Base-by-base conservation (phyloP, 2,888 invertebrate genomes). In the Labia minor region DNA sequence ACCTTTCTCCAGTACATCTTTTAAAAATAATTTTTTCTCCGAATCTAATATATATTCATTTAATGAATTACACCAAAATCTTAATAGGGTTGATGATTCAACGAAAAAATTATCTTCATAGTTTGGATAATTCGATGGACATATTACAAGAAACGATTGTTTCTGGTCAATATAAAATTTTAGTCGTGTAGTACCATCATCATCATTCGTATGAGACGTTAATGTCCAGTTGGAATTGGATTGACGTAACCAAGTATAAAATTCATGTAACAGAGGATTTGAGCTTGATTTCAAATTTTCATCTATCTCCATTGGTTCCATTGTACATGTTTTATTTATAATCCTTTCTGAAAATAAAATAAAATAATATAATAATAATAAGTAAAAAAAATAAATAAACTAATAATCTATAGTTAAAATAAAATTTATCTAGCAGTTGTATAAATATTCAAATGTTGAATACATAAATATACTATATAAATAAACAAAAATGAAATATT, bases 31-130 rank as follows among this genome's bases (percentile, higher is more conserved):
- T 19, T 62, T 21, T 10, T 61, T 61, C 37, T 65, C 65, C 10
- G 67, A 69, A 62, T 71, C 71, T 4, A 70, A 66, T 20, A 71
- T 69, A 66, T 69, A 71, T 37, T 72, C 72, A 66, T 72, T 72
- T n/a, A 72, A 37, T 0, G 68, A 68, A 63, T 71, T 72, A 62
- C 71, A 71, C 72, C 72, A 72, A 16, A 71, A 67, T 64, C 70
- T 69, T n/a, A 69, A 68, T 19, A 68, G 67, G 19, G 67, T 19
- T 33, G 67, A 66, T 21, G 68, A 68, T 68, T 72, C 72, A 4
- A 70, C 67, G 64, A 71, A 72, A 62, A 72, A 72, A 26, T 70
- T 68, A 62, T 72, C 72, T 26, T 71, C 71, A 63, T 70, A 66
- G 8, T 70, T 64, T n/a, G 71, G 71, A 62, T 70, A 71, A 21